These are phyloP conservation scores for Nothobranchius furzeri DNA, from an alignment of 2,113 vertebrate genomes.

Conservation along the genomic window DNA sequence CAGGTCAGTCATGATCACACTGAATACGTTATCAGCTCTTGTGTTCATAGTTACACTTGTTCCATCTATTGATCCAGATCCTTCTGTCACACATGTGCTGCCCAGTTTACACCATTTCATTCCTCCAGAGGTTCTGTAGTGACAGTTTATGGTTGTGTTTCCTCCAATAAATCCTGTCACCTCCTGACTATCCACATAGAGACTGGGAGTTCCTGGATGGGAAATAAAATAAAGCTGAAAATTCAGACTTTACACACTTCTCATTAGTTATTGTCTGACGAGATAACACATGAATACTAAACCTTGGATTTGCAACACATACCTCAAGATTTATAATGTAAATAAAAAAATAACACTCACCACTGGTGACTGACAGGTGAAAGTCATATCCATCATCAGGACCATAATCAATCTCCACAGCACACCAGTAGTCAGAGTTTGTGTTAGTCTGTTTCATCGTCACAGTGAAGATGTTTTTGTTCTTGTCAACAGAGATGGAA, in stretches of 20 bases:
- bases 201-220: constrained; percentile 8
- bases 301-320: background rate
- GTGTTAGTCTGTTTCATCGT: background rate
- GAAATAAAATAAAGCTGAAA: background rate
- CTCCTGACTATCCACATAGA: constrained; percentile 28
- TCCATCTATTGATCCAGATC: constrained; percentile 8
- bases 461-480: constrained; percentile 34
- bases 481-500: constrained; percentile 48
- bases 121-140: accelerated
- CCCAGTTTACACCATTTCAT: constrained; percentile 41
- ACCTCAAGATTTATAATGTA: no score
- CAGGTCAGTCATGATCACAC: constrained; percentile 46
- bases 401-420: background rate
- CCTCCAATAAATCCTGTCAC: constrained; percentile 2
- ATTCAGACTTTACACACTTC: no score
- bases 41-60: background rate
- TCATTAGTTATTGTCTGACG: no score
- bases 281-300: no score
- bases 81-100: background rate
- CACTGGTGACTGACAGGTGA: constrained; percentile 15
- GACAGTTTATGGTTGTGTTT: constrained; percentile 8
- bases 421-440: constrained; percentile 39
- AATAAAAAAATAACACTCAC: constrained; percentile 18
- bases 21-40: accelerated
- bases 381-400: accelerated